phyloP scores from a whole-genome alignment of 1,140 invertebrate species.

The Drosophila aff. region DNA sequence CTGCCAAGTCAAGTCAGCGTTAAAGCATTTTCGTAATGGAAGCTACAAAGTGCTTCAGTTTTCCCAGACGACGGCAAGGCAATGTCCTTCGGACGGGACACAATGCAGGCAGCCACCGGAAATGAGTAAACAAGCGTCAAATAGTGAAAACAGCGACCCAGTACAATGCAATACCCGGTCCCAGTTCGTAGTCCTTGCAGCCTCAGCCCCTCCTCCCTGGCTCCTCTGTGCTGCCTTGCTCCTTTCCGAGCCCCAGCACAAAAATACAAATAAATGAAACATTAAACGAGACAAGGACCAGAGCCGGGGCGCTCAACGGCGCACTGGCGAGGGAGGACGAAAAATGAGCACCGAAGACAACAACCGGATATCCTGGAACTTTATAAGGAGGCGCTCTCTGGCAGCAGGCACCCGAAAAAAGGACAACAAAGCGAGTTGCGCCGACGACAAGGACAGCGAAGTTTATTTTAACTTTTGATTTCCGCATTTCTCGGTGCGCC shows the following conservation, averaged over 20 bases:
- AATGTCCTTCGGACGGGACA: constrained; percentile 43
- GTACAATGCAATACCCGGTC: constrained; percentile 42
- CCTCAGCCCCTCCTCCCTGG: constrained; percentile 3
- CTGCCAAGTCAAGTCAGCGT: constrained; percentile 20
- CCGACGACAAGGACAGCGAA: constrained; percentile 55
- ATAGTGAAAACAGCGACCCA: constrained; percentile 75
- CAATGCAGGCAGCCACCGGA: constrained; percentile 68
- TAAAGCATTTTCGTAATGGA: constrained; percentile 44
- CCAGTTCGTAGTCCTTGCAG: constrained; percentile 27
- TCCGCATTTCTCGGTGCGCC: constrained; percentile 54
- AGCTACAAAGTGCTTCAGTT: constrained; percentile 41
- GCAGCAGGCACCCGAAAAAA: constrained; percentile 57
- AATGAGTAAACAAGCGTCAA: constrained; percentile 84
- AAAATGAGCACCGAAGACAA: constrained; percentile 81
- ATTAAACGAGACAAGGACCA: constrained; percentile 72
- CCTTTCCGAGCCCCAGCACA: constrained; percentile 36
- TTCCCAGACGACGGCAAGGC: constrained; percentile 18
- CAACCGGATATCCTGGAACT: constrained; percentile 83
- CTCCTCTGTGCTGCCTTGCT: constrained; percentile 16
- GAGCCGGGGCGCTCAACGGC: background rate
- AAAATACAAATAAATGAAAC: constrained; percentile 74
- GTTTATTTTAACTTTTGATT: constrained; percentile 84
- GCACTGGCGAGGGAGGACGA: constrained; percentile 47
- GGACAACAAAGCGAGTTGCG: constrained; percentile 49
- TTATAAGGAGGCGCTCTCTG: constrained; percentile 68